Evolutionary conservation across 1,140 invertebrate genomes (phyloP).

Genomic region (Drosophila ficusphila): DNA sequence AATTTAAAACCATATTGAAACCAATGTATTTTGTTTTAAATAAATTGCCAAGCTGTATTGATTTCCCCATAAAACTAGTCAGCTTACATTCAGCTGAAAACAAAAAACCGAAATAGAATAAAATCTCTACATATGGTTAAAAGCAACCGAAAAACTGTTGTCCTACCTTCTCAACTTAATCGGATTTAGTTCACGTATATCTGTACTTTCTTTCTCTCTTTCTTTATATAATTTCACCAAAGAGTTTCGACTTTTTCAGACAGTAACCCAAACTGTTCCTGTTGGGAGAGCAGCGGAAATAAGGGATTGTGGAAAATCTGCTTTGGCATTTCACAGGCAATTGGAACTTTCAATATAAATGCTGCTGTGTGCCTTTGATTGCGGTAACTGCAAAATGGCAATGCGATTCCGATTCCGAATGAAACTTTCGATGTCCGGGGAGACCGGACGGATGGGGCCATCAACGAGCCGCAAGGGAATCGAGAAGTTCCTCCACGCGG

Average conservation of each 20-base stretch:
- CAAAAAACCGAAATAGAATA: neutral
- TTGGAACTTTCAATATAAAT: constrained; percentile 53
- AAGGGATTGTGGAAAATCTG: constrained; percentile 5
- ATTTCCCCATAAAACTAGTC: neutral
- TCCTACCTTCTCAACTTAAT: constrained; percentile 28
- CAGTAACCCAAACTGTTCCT: neutral
- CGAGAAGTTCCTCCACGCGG: constrained; percentile 3
- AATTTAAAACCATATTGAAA: neutral
- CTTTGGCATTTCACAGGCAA: constrained; percentile 48
- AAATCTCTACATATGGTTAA: constrained; percentile 14
- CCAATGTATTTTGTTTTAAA: neutral
- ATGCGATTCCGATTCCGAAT: constrained; percentile 21
- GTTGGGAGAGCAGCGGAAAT: neutral
- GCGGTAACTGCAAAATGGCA: constrained; percentile 39
- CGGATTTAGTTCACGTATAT: constrained; percentile 21
- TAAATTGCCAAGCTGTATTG: neutral
- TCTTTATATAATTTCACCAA: constrained; percentile 9
- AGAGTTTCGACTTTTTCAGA: neutral
- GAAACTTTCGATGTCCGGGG: constrained; percentile 29
- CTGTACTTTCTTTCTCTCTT: neutral
- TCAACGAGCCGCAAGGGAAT: constrained; percentile 45
- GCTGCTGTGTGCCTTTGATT: constrained; percentile 43
- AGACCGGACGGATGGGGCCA: constrained; percentile 32
- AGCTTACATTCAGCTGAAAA: neutral
- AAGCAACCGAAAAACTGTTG: constrained; percentile 1